Conservation (phyloP, 2,113 vertebrate species). For the Campylomormyrus tamandua region DNA sequence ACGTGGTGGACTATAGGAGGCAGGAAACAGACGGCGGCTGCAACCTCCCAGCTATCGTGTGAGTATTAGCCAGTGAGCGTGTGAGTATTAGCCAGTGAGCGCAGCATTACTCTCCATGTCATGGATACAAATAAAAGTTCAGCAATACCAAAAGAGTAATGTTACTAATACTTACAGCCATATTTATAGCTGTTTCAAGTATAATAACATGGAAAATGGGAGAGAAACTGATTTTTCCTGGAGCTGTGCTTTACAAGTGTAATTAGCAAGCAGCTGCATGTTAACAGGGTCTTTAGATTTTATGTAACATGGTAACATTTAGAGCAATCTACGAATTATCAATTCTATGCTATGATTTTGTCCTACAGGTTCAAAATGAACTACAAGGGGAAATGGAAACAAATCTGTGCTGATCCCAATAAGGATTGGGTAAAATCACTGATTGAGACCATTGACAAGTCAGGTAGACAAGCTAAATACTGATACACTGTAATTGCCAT, state of each 20-base stretch:
- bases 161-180: background rate
- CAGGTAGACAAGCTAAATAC: background rate
- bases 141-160: background rate
- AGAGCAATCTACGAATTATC: background rate
- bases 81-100: constrained; percentile 44
- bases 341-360: background rate
- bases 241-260: background rate
- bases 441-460: background rate
- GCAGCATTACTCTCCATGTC: background rate
- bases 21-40: constrained; percentile 64
- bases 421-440: background rate
- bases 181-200: background rate
- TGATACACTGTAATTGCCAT: background rate
- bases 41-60: constrained; percentile 60
- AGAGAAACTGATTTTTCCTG: background rate
- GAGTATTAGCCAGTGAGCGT: constrained; percentile 39
- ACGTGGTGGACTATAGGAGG: constrained; percentile 33
- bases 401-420: constrained; percentile 28
- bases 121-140: background rate
- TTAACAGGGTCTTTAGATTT: background rate
- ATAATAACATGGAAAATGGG: background rate
- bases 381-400: background rate
- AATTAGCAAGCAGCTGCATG: background rate
- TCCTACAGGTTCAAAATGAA: constrained; percentile 15
- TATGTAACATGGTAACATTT: background rate